phyloP scores from a whole-genome alignment of 2,113 vertebrate genomes.

The Ivindomyrus marchei region DNA sequence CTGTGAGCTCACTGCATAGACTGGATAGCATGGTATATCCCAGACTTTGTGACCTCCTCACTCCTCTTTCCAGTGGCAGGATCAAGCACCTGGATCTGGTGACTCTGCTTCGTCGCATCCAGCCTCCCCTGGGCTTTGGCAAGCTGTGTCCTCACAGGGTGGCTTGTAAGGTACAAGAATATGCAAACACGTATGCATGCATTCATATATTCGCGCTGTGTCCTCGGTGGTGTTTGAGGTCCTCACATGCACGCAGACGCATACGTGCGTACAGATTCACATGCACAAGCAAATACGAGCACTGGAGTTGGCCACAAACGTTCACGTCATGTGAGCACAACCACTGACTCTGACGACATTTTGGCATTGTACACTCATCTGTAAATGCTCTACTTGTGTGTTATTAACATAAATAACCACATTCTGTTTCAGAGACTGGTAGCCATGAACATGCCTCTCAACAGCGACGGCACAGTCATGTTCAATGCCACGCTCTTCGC shows the following conservation, averaged over 20 bases:
- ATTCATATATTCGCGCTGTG: neutral
- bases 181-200: neutral
- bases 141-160: slow-evolving; percentile 95
- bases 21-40: too few relatives aligned
- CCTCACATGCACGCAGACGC: neutral
- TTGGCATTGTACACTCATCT: neutral
- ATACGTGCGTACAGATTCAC: neutral
- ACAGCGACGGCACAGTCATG: slow-evolving; percentile 97
- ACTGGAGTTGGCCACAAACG: neutral
- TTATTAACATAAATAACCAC: neutral
- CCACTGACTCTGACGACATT: neutral
- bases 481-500: slow-evolving; percentile 97
- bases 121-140: slow-evolving; percentile 92
- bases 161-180: slow-evolving; percentile 81
- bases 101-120: slow-evolving; percentile 88
- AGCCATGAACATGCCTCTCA: slow-evolving; percentile 99
- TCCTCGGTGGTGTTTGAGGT: neutral
- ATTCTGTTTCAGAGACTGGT: slow-evolving; percentile 77
- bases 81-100: slow-evolving; percentile 98
- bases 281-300: neutral
- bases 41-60: neutral
- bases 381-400: neutral
- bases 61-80: slow-evolving; percentile 66
- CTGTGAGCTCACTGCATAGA: neutral
- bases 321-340: neutral